Base-by-base conservation (phyloP, 1,140 invertebrate genomes). In the Bicyclus anynana region DNA sequence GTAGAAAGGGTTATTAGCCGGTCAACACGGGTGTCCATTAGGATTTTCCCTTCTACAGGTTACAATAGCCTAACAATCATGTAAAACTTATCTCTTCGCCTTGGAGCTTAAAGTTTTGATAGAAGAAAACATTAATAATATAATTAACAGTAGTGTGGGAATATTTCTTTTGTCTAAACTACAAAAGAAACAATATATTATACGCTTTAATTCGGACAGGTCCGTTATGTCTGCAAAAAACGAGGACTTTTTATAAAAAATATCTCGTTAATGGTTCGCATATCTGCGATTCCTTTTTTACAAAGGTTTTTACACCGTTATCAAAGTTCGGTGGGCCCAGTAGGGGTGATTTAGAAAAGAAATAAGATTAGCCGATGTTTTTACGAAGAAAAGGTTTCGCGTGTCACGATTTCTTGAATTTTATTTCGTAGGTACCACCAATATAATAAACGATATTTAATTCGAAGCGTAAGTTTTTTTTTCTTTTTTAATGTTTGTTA, bases 231-330 rank as follows among this genome's bases (percentile, higher is more conserved):
- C 68, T 59, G 49, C 61, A 79, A 81, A 80, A 75, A 77, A 68
- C 38, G 42, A 64, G 57, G 52, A 53, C 64, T 69, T 73, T 73
- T 72, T 67, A 52, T 59, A 33, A 51, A 67, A 72, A 69, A 72
- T 72, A 69, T 37, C 37, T 42, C 54, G 46, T 70, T 78, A 80
- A 77, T 76, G 75, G 80, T 65, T 70, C 62, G 69, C 66, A 71
- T 81, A 77, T 80, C 78, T 81, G 76, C 76, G 69, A 80, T 79
- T 77, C 69, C 62, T 69, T 77, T 79, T 76, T 67, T 54, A 27
- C 50, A 16, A 52, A 63, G 48, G 64, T 74, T 78, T 74, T 62
- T 48, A 47, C 16, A 42, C 21, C 40, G 48, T 57, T 62, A 57
- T 62, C 62, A 63, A 77, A 74, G 77, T 69, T 78, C 79, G 72